Percentiles rank a stretch among this genome's conserved stretches.
Conservation (phyloP, 2,888 invertebrate genomes). For the Acrobeloides nanus region DNA sequence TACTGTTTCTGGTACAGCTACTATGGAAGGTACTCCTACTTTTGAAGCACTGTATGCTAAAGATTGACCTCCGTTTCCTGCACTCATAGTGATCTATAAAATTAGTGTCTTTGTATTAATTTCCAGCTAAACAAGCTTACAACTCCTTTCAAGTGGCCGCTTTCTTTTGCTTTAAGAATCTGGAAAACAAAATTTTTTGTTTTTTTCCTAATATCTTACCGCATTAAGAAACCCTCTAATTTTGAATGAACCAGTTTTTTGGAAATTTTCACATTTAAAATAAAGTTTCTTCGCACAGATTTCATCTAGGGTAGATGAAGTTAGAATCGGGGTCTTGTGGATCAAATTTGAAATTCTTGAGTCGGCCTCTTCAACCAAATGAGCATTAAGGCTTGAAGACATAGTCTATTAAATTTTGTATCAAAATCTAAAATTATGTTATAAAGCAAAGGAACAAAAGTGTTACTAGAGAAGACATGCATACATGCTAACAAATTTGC, state of each 20-base stretch:
- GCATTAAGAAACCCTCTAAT: constrained; percentile 53
- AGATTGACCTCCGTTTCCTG: constrained; percentile 59
- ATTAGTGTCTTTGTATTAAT: too few relatives aligned
- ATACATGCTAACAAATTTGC: too few relatives aligned
- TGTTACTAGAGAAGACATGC: too few relatives aligned
- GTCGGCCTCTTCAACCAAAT: constrained; percentile 19
- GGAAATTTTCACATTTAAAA: constrained; percentile 53
- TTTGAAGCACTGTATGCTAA: constrained; percentile 53
- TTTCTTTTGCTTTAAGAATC: too few relatives aligned
- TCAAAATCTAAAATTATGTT: too few relatives aligned
- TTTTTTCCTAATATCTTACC: too few relatives aligned
- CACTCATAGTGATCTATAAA: constrained; percentile 57
- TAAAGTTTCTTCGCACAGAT: constrained; percentile 20
- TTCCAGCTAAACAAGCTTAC: too few relatives aligned
- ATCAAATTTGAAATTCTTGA: constrained; percentile 12
- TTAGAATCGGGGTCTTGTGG: constrained; percentile 27
- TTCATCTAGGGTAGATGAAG: constrained; percentile 18
- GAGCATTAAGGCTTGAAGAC: constrained; percentile 8
- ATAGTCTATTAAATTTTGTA: too few relatives aligned
- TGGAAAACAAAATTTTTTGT: too few relatives aligned
- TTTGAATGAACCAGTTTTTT: constrained; percentile 55
- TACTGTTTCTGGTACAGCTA: constrained; percentile 57
- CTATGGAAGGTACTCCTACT: constrained; percentile 54
- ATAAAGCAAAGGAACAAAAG: too few relatives aligned
- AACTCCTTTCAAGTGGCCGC: too few relatives aligned